These are phyloP conservation scores for Rhinoderma darwinii DNA, from an alignment of 2,113 vertebrate species.

Conservation along the genomic window DNA sequence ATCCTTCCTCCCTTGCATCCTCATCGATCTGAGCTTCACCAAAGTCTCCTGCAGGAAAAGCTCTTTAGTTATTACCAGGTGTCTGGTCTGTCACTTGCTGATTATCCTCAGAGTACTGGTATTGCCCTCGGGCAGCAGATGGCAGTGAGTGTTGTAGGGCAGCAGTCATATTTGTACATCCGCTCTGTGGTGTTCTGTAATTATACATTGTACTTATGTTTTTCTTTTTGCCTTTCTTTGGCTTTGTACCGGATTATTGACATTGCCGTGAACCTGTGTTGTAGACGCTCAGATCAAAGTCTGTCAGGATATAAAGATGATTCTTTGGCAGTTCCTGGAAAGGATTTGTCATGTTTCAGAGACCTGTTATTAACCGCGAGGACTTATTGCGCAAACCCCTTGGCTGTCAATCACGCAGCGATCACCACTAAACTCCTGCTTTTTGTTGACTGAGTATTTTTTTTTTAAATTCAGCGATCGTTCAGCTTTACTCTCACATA, in stretches of 20 bases:
- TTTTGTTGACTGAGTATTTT: background rate
- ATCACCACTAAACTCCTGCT: background rate
- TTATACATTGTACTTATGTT: background rate
- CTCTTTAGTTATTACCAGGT: too few relatives aligned
- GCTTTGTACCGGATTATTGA: slow-evolving; percentile 26
- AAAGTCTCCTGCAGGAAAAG: too few relatives aligned
- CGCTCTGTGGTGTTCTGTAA: background rate
- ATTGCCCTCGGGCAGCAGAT: background rate
- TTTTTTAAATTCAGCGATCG: background rate
- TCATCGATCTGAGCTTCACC: too few relatives aligned
- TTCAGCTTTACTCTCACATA: background rate
- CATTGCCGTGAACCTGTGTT: background rate
- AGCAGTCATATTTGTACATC: background rate
- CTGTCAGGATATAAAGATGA: slow-evolving; percentile 34
- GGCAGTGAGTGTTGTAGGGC: background rate
- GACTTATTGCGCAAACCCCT: background rate
- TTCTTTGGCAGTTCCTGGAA: slow-evolving; percentile 26
- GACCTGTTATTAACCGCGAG: slow-evolving; percentile 18
- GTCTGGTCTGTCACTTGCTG: too few relatives aligned
- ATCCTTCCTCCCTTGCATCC: too few relatives aligned
- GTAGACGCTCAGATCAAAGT: background rate
- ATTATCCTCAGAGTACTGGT: too few relatives aligned
- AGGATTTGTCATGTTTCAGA: slow-evolving; percentile 38
- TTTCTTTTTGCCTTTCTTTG: background rate
- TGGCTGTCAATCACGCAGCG: slow-evolving; percentile 10